These are phyloP conservation scores for Lymantria monacha DNA, from an alignment of 2,888 invertebrate genomes.

Conservation along the genomic window DNA sequence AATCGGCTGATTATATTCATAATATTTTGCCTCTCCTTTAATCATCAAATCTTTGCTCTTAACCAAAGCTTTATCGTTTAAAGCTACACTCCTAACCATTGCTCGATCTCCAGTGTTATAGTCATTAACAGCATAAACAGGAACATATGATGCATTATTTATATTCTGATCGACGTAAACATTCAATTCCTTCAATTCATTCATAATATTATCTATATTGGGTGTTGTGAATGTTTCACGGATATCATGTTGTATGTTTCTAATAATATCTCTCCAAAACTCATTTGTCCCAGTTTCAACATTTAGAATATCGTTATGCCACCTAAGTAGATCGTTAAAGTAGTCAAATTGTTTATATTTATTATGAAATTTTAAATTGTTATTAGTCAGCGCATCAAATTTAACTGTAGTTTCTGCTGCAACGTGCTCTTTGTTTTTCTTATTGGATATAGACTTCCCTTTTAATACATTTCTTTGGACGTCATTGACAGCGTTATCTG, in stretches of 20 bases:
- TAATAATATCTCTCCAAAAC: constrained; percentile 31
- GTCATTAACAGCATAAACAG: not conserved
- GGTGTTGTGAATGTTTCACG: constrained; percentile 20
- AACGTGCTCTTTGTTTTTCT: not conserved
- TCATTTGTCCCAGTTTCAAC: constrained; percentile 29
- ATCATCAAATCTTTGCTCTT: constrained; percentile 21
- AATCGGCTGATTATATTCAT: constrained; percentile 15
- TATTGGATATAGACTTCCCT: not conserved
- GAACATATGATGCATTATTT: not conserved
- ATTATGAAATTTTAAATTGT: not conserved
- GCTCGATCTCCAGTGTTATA: not conserved
- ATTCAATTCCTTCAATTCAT: constrained; percentile 22
- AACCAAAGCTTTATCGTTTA: constrained; percentile 24
- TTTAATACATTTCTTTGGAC: not conserved
- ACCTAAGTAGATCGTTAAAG: constrained; percentile 48
- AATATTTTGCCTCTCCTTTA: constrained; percentile 28
- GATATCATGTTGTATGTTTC: constrained; percentile 12
- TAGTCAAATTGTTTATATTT: constrained; percentile 33
- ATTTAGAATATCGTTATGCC: constrained; percentile 50
- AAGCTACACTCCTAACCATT: constrained; percentile 12
- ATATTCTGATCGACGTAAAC: not conserved
- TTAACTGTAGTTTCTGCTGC: not conserved
- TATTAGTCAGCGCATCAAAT: not conserved
- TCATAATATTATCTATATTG: constrained; percentile 20
- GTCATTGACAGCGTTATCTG: not conserved